phyloP scores from a whole-genome alignment of 2,113 vertebrate species.

The Sterrhoptilus dennistouni region DNA sequence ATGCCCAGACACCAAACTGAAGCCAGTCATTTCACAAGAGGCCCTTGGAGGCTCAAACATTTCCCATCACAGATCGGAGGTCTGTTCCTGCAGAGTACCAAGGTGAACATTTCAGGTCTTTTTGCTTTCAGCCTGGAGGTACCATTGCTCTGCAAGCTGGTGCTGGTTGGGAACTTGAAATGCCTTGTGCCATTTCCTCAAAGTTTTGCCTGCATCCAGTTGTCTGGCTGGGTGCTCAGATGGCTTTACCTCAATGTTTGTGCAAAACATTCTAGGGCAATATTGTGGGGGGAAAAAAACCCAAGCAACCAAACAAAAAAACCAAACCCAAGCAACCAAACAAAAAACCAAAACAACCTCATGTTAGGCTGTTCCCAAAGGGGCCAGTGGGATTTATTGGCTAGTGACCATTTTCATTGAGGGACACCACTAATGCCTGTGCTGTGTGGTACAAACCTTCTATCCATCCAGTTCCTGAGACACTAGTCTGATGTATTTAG shows the following conservation, averaged over 20 bases:
- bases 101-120: background rate
- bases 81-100: background rate
- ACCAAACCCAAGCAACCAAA: too few relatives aligned
- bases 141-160: background rate
- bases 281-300: background rate
- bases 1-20: background rate
- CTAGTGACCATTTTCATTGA: background rate
- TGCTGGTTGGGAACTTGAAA: background rate
- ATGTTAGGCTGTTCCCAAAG: rapidly evolving
- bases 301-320: too few relatives aligned
- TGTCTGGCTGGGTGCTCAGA: background rate
- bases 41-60: background rate
- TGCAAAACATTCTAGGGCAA: background rate
- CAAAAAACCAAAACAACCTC: background rate
- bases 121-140: background rate
- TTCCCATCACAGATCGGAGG: background rate
- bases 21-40: background rate
- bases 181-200: background rate
- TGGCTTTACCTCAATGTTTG: background rate
- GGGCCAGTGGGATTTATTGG: background rate
- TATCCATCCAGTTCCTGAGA: background rate
- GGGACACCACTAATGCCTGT: background rate
- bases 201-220: background rate
- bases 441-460: background rate
- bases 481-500: background rate